phyloP scores from a whole-genome alignment of 2,888 invertebrate species.

The Icerya purchasi region DNA sequence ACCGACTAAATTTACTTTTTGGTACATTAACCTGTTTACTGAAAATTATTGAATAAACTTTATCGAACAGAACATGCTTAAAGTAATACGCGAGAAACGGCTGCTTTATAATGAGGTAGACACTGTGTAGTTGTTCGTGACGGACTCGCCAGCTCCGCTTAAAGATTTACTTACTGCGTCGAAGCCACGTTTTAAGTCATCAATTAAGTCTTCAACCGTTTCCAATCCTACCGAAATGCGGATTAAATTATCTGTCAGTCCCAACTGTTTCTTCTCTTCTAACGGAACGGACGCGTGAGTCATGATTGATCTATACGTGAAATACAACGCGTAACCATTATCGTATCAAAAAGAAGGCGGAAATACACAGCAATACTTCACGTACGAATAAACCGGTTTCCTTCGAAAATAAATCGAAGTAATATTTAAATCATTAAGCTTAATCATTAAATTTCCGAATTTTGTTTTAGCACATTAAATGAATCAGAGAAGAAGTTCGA shows the following conservation, averaged over 20 bases:
- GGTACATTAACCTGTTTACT: too few species aligned
- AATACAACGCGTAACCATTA: constrained; percentile 18
- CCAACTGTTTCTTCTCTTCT: constrained; percentile 44
- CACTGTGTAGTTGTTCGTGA: background rate
- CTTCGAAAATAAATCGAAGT: too few species aligned
- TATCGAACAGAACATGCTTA: too few species aligned
- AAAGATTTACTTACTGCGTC: constrained; percentile 1
- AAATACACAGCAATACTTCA: too few species aligned
- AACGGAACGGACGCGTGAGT: constrained; percentile 80
- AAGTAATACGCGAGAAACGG: too few species aligned
- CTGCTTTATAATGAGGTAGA: background rate
- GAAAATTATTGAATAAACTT: too few species aligned
- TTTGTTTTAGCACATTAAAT: too few species aligned
- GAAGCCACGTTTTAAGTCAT: constrained; percentile 56
- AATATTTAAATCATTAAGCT: too few species aligned
- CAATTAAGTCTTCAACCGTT: constrained; percentile 59
- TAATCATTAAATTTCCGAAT: too few species aligned
- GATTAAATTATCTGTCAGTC: constrained; percentile 65
- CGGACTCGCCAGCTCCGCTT: background rate
- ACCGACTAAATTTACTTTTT: too few species aligned
- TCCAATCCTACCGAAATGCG: constrained; percentile 81
- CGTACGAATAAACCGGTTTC: too few species aligned
- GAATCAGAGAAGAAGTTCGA: too few species aligned
- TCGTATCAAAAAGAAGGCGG: constrained; percentile 10
- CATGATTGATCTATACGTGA: constrained; percentile 71